These are phyloP conservation scores for Porites rus DNA, from an alignment of 92 coral and sea anemone species.

Conservation along the genomic window DNA sequence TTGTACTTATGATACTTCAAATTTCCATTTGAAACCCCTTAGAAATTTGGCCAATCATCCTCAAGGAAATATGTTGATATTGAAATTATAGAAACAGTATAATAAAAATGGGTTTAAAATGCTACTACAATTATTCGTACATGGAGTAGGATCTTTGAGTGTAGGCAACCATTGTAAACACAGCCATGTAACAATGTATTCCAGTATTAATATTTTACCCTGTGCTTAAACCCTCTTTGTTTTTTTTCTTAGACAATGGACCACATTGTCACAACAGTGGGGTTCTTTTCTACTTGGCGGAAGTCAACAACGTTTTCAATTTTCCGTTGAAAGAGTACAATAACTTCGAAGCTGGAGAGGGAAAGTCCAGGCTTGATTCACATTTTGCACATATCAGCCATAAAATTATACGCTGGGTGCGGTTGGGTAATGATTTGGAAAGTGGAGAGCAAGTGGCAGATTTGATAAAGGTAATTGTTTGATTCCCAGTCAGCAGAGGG, in stretches of 20 bases:
- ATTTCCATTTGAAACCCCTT: too few relatives aligned
- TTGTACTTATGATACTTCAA: too few relatives aligned
- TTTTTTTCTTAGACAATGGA: conserved; percentile 35
- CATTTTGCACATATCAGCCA: conserved; percentile 56
- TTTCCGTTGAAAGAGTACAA: conserved; percentile 33
- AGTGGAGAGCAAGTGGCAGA: conserved; percentile 50
- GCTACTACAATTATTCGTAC: not conserved
- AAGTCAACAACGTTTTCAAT: conserved; percentile 30
- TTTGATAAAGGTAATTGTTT: conserved; percentile 20
- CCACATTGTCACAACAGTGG: conserved; percentile 51
- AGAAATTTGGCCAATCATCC: not conserved
- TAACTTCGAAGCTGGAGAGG: conserved; percentile 41
- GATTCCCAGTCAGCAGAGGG: not conserved
- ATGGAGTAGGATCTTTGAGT: not conserved
- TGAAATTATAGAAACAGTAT: not conserved
- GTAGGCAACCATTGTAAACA: not conserved
- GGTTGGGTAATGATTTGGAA: conserved; percentile 39
- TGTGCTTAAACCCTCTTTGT: not conserved
- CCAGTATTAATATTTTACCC: not conserved
- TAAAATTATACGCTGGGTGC: conserved; percentile 37
- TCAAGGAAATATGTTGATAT: not conserved
- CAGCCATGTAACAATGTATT: not conserved
- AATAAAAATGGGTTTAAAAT: not conserved
- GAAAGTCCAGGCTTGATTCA: conserved; percentile 29
- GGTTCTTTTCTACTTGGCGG: conserved; percentile 24